Percentiles rank a stretch among this genome's conserved stretches.
phyloP scores from a whole-genome alignment of 2,113 vertebrate genomes.

The Opisthocomus hoazin region DNA sequence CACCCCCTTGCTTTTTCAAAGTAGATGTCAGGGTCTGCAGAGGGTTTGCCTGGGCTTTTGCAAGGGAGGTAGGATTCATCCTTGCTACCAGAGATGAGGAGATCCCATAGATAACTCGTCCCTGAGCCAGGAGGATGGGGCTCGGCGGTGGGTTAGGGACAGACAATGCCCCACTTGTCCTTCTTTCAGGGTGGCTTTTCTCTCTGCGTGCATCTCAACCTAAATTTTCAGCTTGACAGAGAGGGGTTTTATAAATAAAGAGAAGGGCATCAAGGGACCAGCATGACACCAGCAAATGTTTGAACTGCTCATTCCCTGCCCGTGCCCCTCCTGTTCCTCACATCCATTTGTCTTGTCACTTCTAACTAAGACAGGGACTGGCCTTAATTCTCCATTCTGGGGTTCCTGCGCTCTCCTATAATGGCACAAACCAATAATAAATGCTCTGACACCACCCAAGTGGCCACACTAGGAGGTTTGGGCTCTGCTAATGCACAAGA shows the following conservation, averaged over 20 bases:
- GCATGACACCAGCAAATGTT: neutral
- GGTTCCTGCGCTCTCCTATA: neutral
- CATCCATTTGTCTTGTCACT: neutral
- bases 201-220: neutral
- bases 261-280: neutral
- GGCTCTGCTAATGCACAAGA: neutral
- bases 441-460: rapidly evolving
- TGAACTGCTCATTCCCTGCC: neutral
- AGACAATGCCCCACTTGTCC: neutral
- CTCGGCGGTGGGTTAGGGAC: neutral
- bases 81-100: neutral
- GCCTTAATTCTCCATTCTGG: neutral
- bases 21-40: neutral
- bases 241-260: neutral
- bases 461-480: neutral
- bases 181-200: neutral
- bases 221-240: neutral
- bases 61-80: rapidly evolving
- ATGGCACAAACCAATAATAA: neutral
- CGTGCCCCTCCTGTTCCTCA: neutral
- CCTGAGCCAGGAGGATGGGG: neutral
- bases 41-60: neutral
- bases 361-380: neutral
- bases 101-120: neutral
- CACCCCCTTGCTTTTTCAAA: neutral